Evolutionary conservation across 2,888 invertebrate genomes (phyloP).

Genomic region (Heliconius cydno): DNA sequence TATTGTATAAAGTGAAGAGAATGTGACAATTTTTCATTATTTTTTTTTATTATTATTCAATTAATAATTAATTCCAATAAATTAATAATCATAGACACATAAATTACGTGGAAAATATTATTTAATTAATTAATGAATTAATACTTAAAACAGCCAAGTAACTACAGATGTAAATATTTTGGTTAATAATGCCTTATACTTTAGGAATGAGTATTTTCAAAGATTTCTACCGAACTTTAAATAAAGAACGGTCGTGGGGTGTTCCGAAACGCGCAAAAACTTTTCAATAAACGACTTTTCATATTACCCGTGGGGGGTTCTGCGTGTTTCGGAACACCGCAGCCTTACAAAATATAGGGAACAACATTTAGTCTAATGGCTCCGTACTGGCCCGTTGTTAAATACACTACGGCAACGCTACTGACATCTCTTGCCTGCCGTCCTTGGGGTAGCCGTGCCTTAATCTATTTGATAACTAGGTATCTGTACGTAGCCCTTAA

Average conservation of each 20-base stretch:
- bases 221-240: conserved; percentile 67
- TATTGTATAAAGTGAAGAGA: conserved; percentile 84
- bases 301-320: conserved; percentile 39
- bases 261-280: conserved; percentile 60
- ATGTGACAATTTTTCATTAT: conserved; percentile 79
- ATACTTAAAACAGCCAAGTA: conserved; percentile 81
- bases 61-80: conserved; percentile 80
- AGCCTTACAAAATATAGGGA: conserved; percentile 78
- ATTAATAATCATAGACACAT: conserved; percentile 83
- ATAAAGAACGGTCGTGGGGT: conserved; percentile 66
- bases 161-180: conserved; percentile 80
- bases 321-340: conserved; percentile 63
- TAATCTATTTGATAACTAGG: conserved; percentile 31
- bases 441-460: conserved; percentile 17
- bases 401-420: conserved; percentile 24
- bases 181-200: conserved; percentile 78
- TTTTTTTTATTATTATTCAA: conserved; percentile 72
- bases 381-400: conserved; percentile 11
- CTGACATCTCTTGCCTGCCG: not conserved
- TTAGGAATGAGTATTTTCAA: conserved; percentile 81
- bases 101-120: conserved; percentile 82
- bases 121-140: conserved; percentile 70
- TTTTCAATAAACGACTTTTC: conserved; percentile 34
- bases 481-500: conserved; percentile 45
- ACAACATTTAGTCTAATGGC: conserved; percentile 75